A percentile compares a stretch with the other conserved stretches of the same genome.
Conservation (phyloP, 2,113 vertebrate genomes). For the Megaptera novaeangliae region DNA sequence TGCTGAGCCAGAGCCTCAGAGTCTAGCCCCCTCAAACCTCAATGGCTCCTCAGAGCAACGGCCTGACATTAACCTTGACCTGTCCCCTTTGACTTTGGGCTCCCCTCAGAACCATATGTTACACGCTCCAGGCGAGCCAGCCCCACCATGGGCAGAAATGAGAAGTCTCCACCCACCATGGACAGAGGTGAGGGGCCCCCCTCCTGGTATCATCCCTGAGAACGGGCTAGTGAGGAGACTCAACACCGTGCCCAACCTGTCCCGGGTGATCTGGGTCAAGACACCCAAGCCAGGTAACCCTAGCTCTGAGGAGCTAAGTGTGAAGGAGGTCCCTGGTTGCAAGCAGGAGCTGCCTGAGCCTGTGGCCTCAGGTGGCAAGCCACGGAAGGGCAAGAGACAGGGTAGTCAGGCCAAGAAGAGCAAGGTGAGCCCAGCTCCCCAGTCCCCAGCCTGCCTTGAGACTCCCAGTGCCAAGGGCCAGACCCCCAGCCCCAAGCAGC, state of each 20-base stretch:
- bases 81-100: slow-evolving; percentile 93
- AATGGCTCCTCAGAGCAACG: slow-evolving; percentile 92
- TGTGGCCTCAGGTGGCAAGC: slow-evolving; percentile 73
- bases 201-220: slow-evolving; percentile 60
- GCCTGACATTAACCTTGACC: slow-evolving; percentile 93
- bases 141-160: slow-evolving; percentile 76
- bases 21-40: slow-evolving; percentile 91
- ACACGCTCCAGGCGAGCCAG: slow-evolving; percentile 79
- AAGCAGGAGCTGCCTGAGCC: slow-evolving; percentile 71
- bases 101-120: slow-evolving; percentile 86
- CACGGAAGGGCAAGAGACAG: slow-evolving; percentile 92
- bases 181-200: slow-evolving; percentile 70
- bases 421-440: not conserved
- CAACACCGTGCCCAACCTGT: slow-evolving; percentile 90
- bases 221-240: slow-evolving; percentile 90
- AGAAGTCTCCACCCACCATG: slow-evolving; percentile 67
- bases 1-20: slow-evolving; percentile 88
- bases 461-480: slow-evolving; percentile 78
- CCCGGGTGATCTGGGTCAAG: slow-evolving; percentile 93
- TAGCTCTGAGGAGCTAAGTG: slow-evolving; percentile 66
- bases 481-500: slow-evolving; percentile 79
- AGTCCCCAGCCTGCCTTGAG: slow-evolving; percentile 75
- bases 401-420: slow-evolving; percentile 81
- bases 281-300: slow-evolving; percentile 86
- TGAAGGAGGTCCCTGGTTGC: slow-evolving; percentile 69